Evolutionary conservation across 1,140 invertebrate species (phyloP).

Genomic region (Solenopsis invicta): DNA sequence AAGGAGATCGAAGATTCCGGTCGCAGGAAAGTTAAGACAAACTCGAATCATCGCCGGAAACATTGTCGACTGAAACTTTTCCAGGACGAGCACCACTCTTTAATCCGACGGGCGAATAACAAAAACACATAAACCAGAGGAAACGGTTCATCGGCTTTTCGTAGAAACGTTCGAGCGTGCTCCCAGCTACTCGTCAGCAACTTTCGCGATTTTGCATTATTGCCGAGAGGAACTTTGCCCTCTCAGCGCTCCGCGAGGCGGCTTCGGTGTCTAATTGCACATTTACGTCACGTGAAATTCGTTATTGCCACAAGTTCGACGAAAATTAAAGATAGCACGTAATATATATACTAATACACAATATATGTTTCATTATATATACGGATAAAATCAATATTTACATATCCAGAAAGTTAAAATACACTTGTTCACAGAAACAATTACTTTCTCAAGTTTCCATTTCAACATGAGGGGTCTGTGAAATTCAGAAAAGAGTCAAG

Average conservation of each 20-base stretch:
- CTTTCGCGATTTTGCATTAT: conserved; percentile 61
- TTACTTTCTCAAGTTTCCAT: background rate
- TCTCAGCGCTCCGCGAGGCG: conserved; percentile 37
- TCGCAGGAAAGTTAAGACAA: conserved; percentile 35
- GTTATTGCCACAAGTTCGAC: background rate
- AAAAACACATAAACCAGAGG: conserved; percentile 50
- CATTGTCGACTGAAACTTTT: conserved; percentile 51
- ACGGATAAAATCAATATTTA: background rate
- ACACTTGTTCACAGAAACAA: background rate
- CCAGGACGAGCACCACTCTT: conserved; percentile 44
- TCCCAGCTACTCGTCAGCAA: conserved; percentile 56
- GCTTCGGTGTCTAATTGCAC: conserved; percentile 40
- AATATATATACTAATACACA: no score
- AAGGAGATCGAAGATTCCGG: conserved; percentile 11
- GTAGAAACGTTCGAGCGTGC: conserved; percentile 59
- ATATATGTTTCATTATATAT: background rate
- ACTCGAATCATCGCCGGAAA: conserved; percentile 55
- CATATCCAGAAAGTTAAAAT: background rate
- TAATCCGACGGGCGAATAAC: conserved; percentile 48
- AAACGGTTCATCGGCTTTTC: conserved; percentile 52
- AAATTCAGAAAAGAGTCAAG: background rate
- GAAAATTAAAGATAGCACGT: background rate
- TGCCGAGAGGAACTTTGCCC: conserved; percentile 51
- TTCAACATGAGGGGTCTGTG: background rate
- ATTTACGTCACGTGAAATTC: conserved; percentile 25